Evolutionary conservation across 2,888 invertebrate genomes (phyloP), one percentile per base, ranked within the genome.

Genomic region (Nesidiocoris tenuis): DNA sequence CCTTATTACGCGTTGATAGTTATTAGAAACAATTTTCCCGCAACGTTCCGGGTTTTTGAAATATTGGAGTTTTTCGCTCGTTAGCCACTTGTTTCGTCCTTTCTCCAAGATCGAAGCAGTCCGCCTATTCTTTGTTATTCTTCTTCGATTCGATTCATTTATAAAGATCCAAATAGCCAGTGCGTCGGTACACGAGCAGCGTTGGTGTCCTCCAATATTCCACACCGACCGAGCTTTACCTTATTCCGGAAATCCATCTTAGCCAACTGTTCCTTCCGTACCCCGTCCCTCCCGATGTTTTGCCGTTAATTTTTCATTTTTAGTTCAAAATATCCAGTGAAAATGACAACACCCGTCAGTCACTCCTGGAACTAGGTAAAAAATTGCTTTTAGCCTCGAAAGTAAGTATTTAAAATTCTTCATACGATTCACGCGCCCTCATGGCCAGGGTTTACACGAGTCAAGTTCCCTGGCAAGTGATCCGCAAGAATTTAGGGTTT

Each of bases 311-410:
- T 17, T 61, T 39, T 72, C 17, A 70, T 72, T 72, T 72, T 72
- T 72, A 72, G 72, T 72, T 39, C 39, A 39, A 39, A 39, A 39
- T n/a, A 39, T 39, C 39, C 39, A 3, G 39, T 16, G 63, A 23
- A 70, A 71, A 39, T 19, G 25, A 61, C 72, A 61, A 72, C 72
- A 61, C 61, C 61, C 59, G 21, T 61, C 61, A 61, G 72, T 63
- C 63, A 39, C 39, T 39, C 5, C 39, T 63, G 61, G 72, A 61
- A 63, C 61, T 72, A 72, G 72, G 72, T 72, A 72, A 65, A 70
- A 39, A 39, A 39, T 39, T 7, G 39, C 39, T 39, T 39, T 39
- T 39, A 39, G 3, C 12, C 39, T 12, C 12, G 5, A 39, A 39
- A 39, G 39, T 39, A 39, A 39, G 39, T 39, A 39, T 39, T 12